A percentile compares a stretch with the other conserved stretches of the same genome.
These are phyloP conservation scores for Palloptera scutellata DNA, from an alignment of 2,888 invertebrate genomes.

Conservation along the genomic window DNA sequence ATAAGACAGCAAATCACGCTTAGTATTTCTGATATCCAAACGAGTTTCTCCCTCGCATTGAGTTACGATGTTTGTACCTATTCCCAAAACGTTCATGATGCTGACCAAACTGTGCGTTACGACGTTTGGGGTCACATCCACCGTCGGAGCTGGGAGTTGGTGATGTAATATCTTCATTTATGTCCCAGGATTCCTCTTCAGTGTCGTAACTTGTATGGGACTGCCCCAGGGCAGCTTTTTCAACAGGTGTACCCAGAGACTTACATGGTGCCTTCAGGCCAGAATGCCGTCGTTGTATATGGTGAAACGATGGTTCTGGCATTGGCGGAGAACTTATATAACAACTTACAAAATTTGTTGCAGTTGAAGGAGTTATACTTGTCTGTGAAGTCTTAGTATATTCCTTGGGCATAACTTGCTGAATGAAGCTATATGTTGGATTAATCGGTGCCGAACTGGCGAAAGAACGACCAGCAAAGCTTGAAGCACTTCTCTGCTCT, in stretches of 20 bases:
- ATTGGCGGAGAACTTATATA: constrained; percentile 37
- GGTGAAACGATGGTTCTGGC: constrained; percentile 8
- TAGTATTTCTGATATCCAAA: background rate
- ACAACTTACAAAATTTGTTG: constrained; percentile 38
- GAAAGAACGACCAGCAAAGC: constrained; percentile 29
- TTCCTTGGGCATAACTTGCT: constrained; percentile 3
- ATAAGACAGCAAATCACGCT: no score
- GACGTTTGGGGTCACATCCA: background rate
- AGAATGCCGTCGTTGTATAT: constrained; percentile 21
- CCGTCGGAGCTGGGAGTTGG: background rate
- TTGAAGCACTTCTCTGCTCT: constrained; percentile 34
- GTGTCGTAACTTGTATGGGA: constrained; percentile 13
- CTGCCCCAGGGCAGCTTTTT: background rate
- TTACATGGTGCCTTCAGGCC: constrained; percentile 19
- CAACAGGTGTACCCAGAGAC: background rate
- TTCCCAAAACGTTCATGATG: background rate
- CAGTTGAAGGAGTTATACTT: background rate
- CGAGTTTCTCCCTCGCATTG: background rate
- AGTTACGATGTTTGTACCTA: no score
- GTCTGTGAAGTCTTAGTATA: background rate
- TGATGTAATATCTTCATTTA: background rate
- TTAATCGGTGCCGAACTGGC: constrained; percentile 23
- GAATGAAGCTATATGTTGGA: constrained; percentile 32
- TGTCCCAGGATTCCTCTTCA: constrained; percentile 40
- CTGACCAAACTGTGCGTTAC: background rate